Percentiles rank a stretch among this genome's conserved stretches.
Conservation (phyloP, 2,113 vertebrate genomes). For the Nerophis lumbriciformis region DNA sequence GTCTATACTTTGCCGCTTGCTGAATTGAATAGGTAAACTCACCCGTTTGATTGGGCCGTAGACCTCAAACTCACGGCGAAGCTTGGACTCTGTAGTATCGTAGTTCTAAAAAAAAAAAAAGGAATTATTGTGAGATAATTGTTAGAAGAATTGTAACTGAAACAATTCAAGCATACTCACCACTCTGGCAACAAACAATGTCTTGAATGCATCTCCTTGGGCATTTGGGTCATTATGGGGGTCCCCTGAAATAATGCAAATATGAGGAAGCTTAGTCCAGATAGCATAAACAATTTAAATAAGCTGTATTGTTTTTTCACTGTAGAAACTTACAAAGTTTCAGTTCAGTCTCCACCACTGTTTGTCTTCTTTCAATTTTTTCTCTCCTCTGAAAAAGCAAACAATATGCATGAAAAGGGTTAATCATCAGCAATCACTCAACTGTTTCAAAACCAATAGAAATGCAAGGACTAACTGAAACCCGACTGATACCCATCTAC, state of each 20-base stretch:
- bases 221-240: slow-evolving; percentile 91
- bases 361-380: slow-evolving; percentile 86
- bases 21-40: slow-evolving; percentile 25
- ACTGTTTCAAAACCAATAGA: not conserved
- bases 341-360: slow-evolving; percentile 83
- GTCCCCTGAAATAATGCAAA: slow-evolving; percentile 74
- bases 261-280: not conserved
- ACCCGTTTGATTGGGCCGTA: slow-evolving; percentile 92
- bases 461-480: not conserved
- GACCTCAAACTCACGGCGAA: slow-evolving; percentile 89
- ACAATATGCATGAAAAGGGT: not conserved
- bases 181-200: slow-evolving; percentile 88
- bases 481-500: not conserved
- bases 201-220: slow-evolving; percentile 93
- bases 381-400: slow-evolving; percentile 79
- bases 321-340: slow-evolving; percentile 81
- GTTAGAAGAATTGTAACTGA: not conserved
- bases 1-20: too few relatives aligned
- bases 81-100: slow-evolving; percentile 90
- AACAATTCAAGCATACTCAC: slow-evolving; percentile 65
- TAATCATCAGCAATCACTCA: not conserved
- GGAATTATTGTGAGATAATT: not conserved
- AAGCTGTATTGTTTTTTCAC: fast-evolving
- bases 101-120: slow-evolving; percentile 76
- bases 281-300: not conserved